Evolutionary conservation across 2,888 invertebrate genomes (phyloP).

Genomic region (Spilarctia lutea): DNA sequence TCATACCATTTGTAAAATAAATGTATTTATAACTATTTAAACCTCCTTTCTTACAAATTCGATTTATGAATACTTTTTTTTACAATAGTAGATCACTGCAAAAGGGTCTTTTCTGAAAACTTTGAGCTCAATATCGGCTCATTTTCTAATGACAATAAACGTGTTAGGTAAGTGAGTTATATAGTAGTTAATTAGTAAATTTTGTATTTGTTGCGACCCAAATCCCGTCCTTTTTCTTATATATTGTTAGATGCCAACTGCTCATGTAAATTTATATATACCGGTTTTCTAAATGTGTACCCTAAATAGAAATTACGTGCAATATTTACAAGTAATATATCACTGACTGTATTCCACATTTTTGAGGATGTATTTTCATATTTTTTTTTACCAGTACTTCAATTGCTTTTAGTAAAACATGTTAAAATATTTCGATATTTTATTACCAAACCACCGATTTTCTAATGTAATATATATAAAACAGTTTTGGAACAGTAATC

Average conservation of each 20-base stretch:
- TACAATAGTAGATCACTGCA: neutral
- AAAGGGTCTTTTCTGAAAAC: slow-evolving; percentile 2
- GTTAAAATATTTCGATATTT: neutral
- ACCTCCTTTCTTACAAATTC: neutral
- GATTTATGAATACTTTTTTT: neutral
- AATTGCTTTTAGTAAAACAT: neutral
- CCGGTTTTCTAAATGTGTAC: neutral
- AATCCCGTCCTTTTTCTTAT: slow-evolving; percentile 27
- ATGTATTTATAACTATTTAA: too few relatives aligned
- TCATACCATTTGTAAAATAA: neutral
- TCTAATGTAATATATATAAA: neutral
- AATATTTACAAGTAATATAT: neutral
- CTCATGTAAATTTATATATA: neutral
- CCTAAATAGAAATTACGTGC: neutral
- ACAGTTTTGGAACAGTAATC: neutral
- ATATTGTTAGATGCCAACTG: slow-evolving; percentile 8
- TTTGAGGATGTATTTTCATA: neutral
- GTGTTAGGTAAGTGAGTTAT: slow-evolving; percentile 44
- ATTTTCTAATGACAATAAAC: slow-evolving; percentile 50
- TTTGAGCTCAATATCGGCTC: slow-evolving; percentile 46
- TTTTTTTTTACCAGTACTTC: neutral
- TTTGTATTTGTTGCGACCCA: slow-evolving; percentile 21
- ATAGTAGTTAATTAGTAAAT: slow-evolving; percentile 29
- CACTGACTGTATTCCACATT: neutral
- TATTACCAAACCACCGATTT: neutral